Evolutionary conservation across 2,888 invertebrate genomes (phyloP).

Genomic region (Malacosoma neustria): DNA sequence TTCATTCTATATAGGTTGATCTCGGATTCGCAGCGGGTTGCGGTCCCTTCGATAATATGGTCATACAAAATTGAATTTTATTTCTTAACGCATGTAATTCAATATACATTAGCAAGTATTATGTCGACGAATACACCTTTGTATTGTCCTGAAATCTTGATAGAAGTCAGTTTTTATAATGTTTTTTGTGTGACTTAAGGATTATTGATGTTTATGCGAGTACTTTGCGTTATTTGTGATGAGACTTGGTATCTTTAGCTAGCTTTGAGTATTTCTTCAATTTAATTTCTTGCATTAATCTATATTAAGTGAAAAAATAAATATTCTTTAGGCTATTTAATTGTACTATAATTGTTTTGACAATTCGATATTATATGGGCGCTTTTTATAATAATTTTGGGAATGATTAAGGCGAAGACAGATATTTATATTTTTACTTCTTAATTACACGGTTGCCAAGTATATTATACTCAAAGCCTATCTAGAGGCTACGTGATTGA

Average conservation of each 20-base stretch:
- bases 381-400: too few species aligned
- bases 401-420: too few species aligned
- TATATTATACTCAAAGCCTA: too few species aligned
- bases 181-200: slow-evolving; percentile 48
- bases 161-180: slow-evolving; percentile 38
- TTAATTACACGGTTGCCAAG: too few species aligned
- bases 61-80: slow-evolving; percentile 11
- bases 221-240: slow-evolving; percentile 38
- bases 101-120: slow-evolving; percentile 10
- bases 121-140: slow-evolving; percentile 11
- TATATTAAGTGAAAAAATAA: too few species aligned
- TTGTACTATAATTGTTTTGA: too few species aligned
- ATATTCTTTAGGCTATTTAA: too few species aligned
- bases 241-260: slow-evolving; percentile 5
- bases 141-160: slow-evolving; percentile 24
- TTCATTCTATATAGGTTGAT: slow-evolving; percentile 33
- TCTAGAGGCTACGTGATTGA: too few species aligned
- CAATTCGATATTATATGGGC: too few species aligned
- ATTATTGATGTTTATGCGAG: slow-evolving; percentile 67
- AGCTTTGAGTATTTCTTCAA: neutral
- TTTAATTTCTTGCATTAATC: too few species aligned
- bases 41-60: slow-evolving; percentile 11
- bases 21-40: slow-evolving; percentile 50
- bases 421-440: too few species aligned
- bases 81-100: neutral